phyloP scores from a whole-genome alignment of 1,140 invertebrate species.

The Cotesia chilonis region DNA sequence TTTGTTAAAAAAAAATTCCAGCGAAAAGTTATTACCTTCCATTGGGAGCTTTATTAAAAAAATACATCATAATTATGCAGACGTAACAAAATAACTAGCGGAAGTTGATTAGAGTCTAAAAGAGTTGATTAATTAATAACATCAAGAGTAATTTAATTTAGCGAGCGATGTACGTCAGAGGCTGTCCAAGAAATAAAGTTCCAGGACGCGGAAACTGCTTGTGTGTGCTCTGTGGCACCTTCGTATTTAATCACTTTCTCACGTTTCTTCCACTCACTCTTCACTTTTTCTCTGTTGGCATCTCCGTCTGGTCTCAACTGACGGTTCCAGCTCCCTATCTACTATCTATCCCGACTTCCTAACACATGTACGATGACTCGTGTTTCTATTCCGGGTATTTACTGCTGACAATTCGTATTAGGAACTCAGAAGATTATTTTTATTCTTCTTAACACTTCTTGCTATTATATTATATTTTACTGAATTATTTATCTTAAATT shows the following conservation, averaged over 20 bases:
- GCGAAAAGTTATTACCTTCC: too few relatives aligned
- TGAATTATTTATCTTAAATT: too few relatives aligned
- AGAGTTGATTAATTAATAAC: too few relatives aligned
- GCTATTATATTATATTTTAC: too few relatives aligned
- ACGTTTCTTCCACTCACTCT: background rate
- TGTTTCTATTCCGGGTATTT: background rate
- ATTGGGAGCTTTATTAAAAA: too few relatives aligned
- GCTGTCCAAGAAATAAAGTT: conserved; percentile 10
- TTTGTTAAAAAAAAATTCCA: too few relatives aligned
- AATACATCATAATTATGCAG: too few relatives aligned
- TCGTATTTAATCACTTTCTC: conserved; percentile 15
- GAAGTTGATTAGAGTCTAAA: too few relatives aligned
- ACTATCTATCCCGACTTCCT: background rate
- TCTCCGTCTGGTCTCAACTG: too few relatives aligned
- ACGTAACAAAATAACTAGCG: too few relatives aligned
- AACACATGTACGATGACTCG: background rate
- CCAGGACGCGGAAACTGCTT: conserved; percentile 5
- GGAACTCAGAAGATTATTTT: background rate
- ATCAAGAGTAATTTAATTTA: background rate
- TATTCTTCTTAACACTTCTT: background rate
- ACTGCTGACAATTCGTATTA: conserved; percentile 21
- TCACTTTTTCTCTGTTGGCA: background rate
- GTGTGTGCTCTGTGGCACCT: background rate
- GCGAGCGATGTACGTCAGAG: background rate
- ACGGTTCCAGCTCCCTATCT: too few relatives aligned